These are phyloP conservation scores for Heliconius eleuchia DNA, from an alignment of 1,140 invertebrate species.

Conservation along the genomic window DNA sequence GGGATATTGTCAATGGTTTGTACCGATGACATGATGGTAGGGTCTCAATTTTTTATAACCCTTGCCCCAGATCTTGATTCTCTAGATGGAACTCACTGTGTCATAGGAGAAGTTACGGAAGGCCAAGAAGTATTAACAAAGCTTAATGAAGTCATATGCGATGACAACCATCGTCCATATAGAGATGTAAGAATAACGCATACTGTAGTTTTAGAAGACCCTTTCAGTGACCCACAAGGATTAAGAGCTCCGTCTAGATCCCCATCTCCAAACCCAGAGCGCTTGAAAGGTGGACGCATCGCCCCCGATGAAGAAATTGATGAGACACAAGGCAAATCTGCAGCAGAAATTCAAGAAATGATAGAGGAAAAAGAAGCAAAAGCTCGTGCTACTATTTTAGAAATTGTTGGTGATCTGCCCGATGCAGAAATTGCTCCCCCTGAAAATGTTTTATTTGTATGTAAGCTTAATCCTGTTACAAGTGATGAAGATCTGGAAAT, in stretches of 20 bases:
- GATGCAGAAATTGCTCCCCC: constrained; percentile 98
- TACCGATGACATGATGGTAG: constrained; percentile 95
- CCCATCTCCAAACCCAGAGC: constrained; percentile 92
- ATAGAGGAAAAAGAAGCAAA: constrained; percentile 96
- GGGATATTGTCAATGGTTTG: constrained; percentile 98
- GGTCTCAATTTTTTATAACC: constrained; percentile 99
- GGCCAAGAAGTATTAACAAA: constrained; percentile 94
- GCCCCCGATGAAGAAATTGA: constrained; percentile 97
- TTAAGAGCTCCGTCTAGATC: constrained; percentile 91
- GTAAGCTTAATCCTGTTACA: constrained; percentile 99
- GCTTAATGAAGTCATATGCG: constrained; percentile 97
- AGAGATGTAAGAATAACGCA: constrained; percentile 99
- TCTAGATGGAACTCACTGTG: constrained; percentile 96
- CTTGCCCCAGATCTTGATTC: constrained; percentile 94
- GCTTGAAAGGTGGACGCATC: constrained; percentile 91
- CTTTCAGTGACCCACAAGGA: constrained; percentile 93
- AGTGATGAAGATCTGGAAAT: constrained; percentile 98
- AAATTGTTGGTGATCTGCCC: constrained; percentile 99
- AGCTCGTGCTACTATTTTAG: constrained; percentile 97
- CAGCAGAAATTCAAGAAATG: constrained; percentile 93
- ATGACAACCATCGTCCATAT: constrained; percentile 94
- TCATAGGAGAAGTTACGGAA: constrained; percentile 98
- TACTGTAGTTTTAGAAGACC: constrained; percentile 98
- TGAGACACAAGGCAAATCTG: constrained; percentile 92
- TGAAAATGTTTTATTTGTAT: constrained; percentile 99